Base-by-base conservation (phyloP, 2,113 vertebrate species). In the Cichladusa arquata region DNA sequence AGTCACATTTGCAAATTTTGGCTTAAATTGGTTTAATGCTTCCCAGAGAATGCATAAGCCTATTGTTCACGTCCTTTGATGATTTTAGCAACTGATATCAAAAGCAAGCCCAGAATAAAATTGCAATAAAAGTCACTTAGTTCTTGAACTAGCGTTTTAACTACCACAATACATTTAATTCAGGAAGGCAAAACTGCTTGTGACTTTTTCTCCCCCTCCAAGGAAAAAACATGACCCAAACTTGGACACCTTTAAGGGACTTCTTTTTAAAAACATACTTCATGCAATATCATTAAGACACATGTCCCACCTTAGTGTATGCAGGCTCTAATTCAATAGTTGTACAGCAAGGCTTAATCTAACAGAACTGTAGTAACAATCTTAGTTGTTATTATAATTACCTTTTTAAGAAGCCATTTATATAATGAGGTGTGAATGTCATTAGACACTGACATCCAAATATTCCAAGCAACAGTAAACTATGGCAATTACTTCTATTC, bases 1-100 rank as follows among this genome's bases (percentile, higher is more conserved):
- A 97, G 81, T 95, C 96, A 97, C 31, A 92, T 91, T 79, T 95
- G 93, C 95, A 95, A 95, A 96, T 96, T 92, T 29, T 93, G 94
- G 81, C 42, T 87, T 94, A 91, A 96, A 87, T 80, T 95, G 87
- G 74, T 80, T 95, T 95, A 95, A 95, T 80, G 87, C 50, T 91
- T 97, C 67, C 81, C 62, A 88, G 76, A 58, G 64, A 94, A 90
- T 62, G 51, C 82, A 93, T 92, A 92, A 90, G 79, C 58, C 93
- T 95, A 95, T 95, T 95, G 87, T 96, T 96, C 90, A 2, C 12
- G 0, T 84, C 84, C 71, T 92, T 79, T 14, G 54, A 90, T 91
- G 54, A 91, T 89, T 72, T 90, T 90, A 92, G 84, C 58, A 94
- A 92, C 40, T 54, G 50, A 31, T 95, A 95, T 88, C 84, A 92